A percentile compares a stretch with the other conserved stretches of the same genome.
phyloP scores from a whole-genome alignment of 2,888 invertebrate species.

The Ptycholaimellus sp. region DNA sequence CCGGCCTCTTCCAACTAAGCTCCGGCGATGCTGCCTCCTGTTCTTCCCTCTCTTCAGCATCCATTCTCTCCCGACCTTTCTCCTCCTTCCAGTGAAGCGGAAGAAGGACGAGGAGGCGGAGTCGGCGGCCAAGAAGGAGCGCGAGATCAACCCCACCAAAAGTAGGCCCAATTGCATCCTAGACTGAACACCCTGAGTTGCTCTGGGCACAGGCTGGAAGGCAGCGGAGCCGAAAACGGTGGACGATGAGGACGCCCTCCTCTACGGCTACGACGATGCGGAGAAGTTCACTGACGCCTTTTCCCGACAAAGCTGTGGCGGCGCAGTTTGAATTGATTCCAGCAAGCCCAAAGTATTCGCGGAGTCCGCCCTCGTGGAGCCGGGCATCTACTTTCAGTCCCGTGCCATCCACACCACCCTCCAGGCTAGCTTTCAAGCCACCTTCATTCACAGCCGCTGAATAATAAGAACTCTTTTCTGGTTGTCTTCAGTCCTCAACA shows the following conservation, averaged over 20 bases:
- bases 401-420: no score
- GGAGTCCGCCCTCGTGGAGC: no score
- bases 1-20: conserved; percentile 51
- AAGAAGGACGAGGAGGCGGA: conserved; percentile 2
- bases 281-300: not conserved
- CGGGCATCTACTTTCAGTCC: no score
- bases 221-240: conserved; percentile 27
- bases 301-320: not conserved
- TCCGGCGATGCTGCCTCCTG: not conserved
- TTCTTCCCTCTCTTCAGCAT: not conserved
- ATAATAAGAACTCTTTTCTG: no score
- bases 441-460: no score
- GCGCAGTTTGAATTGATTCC: not conserved
- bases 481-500: no score
- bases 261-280: conserved; percentile 45
- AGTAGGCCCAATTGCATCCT: not conserved
- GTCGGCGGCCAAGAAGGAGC: conserved; percentile 3
- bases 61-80: conserved; percentile 1
- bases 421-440: no score
- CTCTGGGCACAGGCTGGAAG: not conserved
- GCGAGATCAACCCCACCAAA: not conserved
- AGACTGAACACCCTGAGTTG: no score
- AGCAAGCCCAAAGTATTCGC: conserved; percentile 4
- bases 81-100: conserved; percentile 3
- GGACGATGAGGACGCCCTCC: conserved; percentile 76